phyloP scores from a whole-genome alignment of 2,888 invertebrate genomes.

The Drosophila subsilvestris region DNA sequence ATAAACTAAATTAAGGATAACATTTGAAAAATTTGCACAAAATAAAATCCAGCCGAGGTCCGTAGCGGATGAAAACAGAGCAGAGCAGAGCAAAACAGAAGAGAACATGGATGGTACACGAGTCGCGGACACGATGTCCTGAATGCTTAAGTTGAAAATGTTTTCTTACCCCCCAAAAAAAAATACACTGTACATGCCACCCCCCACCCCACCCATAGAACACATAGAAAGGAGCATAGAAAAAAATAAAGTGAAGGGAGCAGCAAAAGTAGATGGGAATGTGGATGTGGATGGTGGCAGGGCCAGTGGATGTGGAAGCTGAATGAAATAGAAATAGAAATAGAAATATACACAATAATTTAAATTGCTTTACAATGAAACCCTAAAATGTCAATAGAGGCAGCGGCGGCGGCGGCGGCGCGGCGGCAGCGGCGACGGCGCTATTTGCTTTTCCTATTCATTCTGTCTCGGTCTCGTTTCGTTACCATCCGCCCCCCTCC shows the following conservation, averaged over 20 bases:
- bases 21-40: constrained; percentile 80
- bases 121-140: constrained; percentile 71
- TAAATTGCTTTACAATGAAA: constrained; percentile 80
- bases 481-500: background rate
- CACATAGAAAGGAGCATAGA: constrained; percentile 20
- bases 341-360: constrained; percentile 75
- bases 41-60: constrained; percentile 69
- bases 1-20: constrained; percentile 80
- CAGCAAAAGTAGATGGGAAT: background rate
- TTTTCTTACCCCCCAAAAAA: constrained; percentile 32
- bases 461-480: constrained; percentile 13
- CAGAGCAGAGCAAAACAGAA: constrained; percentile 37
- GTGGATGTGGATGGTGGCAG: constrained; percentile 15
- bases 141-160: constrained; percentile 71
- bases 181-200: background rate
- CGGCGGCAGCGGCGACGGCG: too few relatives aligned
- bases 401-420: constrained; percentile 24
- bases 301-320: constrained; percentile 19
- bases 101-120: constrained; percentile 46
- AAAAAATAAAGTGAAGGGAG: background rate
- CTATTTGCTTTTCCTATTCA: constrained; percentile 72
- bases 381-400: constrained; percentile 76
- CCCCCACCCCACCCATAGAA: background rate
- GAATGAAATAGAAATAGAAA: constrained; percentile 66
- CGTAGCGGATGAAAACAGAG: constrained; percentile 25